phyloP scores from a whole-genome alignment of 2,888 invertebrate genomes.

The Temnothorax ravouxi region DNA sequence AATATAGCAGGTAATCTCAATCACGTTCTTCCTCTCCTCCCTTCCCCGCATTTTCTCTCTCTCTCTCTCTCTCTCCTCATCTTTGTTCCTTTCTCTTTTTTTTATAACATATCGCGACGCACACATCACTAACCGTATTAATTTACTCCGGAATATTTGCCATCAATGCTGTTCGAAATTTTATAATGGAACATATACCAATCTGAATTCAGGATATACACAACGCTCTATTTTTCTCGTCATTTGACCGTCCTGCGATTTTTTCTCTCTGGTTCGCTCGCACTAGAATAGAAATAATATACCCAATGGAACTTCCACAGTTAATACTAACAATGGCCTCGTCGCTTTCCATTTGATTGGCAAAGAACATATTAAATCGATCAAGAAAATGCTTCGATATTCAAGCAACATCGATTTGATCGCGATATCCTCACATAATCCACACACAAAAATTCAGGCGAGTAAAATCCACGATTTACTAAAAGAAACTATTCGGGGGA shows the following conservation, averaged over 20 bases:
- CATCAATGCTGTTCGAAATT: slow-evolving; percentile 28
- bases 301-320: not conserved
- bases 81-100: not conserved
- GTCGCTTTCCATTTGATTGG: not conserved
- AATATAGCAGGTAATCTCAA: slow-evolving; percentile 50
- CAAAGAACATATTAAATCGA: not conserved
- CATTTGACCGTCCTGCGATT: not conserved
- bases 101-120: slow-evolving; percentile 16
- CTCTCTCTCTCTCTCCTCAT: not conserved
- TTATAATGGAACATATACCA: slow-evolving; percentile 31
- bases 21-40: not conserved
- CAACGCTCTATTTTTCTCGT: slow-evolving; percentile 13
- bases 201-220: slow-evolving; percentile 16
- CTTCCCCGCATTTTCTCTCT: too few species aligned
- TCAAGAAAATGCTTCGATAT: not conserved
- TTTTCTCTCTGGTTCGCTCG: not conserved
- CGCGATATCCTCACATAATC: slow-evolving; percentile 2
- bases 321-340: slow-evolving; percentile 9
- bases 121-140: slow-evolving; percentile 24
- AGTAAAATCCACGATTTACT: not conserved
- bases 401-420: not conserved
- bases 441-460: slow-evolving; percentile 4
- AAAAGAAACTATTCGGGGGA: not conserved
- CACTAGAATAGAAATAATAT: not conserved
- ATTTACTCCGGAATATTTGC: slow-evolving; percentile 43